Conservation (phyloP, 2,797 vertebrate species). For the Gymnoscopelus microlampas region DNA sequence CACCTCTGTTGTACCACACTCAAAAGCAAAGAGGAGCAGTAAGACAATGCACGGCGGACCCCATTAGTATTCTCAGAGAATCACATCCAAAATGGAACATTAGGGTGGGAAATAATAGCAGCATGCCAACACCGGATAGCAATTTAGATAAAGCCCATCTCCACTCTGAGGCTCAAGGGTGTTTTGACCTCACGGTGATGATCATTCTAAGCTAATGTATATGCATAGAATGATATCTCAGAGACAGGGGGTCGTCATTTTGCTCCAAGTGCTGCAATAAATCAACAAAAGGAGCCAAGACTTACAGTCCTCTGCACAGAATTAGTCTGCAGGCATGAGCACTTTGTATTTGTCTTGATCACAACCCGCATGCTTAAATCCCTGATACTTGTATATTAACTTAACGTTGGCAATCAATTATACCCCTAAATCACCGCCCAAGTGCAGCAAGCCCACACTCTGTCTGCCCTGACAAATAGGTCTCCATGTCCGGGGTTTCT, state of each 20-base stretch:
- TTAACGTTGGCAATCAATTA: conserved; percentile 60
- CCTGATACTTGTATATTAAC: conserved; percentile 43
- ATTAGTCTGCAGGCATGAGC: conserved; percentile 23
- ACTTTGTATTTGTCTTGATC: conserved; percentile 25
- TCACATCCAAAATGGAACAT: conserved; percentile 36
- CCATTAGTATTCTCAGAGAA: conserved; percentile 60
- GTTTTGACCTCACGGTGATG: conserved; percentile 51
- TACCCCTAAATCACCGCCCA: conserved; percentile 24
- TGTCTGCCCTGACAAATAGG: conserved; percentile 51
- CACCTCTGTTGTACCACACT: conserved; percentile 50
- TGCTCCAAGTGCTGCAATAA: conserved; percentile 53
- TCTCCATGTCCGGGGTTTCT: conserved; percentile 29
- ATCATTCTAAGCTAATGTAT: conserved; percentile 9
- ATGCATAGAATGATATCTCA: conserved; percentile 34
- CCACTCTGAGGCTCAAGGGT: conserved; percentile 43
- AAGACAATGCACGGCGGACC: conserved; percentile 51
- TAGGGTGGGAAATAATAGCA: conserved; percentile 52
- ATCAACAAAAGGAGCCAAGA: conserved; percentile 56
- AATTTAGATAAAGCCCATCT: conserved; percentile 66
- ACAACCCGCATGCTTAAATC: conserved; percentile 37
- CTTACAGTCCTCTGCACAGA: conserved; percentile 20
- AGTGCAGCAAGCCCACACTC: conserved; percentile 31
- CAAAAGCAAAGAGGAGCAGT: conserved; percentile 57
- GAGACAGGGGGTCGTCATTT: conserved; percentile 27
- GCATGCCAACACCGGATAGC: conserved; percentile 42